Evolutionary conservation across 2,888 invertebrate genomes (phyloP).

Genomic region (Camponotus fellah): DNA sequence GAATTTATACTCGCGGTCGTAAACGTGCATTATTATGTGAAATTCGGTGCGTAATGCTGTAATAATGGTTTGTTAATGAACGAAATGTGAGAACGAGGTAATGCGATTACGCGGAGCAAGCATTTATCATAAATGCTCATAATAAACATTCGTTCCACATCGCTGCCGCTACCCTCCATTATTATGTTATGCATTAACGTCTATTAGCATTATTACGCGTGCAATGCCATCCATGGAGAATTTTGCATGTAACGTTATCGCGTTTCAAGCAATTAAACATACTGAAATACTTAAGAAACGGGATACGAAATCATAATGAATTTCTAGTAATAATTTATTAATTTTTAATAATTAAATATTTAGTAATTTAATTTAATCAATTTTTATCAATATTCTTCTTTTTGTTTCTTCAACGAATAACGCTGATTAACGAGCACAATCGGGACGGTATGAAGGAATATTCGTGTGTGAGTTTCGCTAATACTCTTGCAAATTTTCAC

Average conservation of each 20-base stretch:
- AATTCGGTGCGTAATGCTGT: slow-evolving; percentile 2
- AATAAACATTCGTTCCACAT: slow-evolving; percentile 11
- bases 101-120: background rate
- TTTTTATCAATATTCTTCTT: background rate
- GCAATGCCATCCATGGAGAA: background rate
- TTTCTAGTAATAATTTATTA: too few relatives aligned
- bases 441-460: slow-evolving; percentile 57
- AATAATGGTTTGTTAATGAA: slow-evolving; percentile 27
- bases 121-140: slow-evolving; percentile 13
- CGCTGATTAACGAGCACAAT: background rate
- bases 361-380: too few relatives aligned
- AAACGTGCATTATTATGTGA: background rate
- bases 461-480: slow-evolving; percentile 11
- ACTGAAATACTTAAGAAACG: background rate
- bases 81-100: slow-evolving; percentile 5
- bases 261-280: background rate
- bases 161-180: background rate
- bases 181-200: slow-evolving; percentile 15
- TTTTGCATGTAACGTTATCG: background rate
- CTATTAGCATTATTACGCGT: background rate
- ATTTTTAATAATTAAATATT: too few relatives aligned
- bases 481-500: slow-evolving; percentile 11
- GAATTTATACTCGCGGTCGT: background rate
- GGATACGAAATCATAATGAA: background rate
- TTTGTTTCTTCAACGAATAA: background rate